phyloP scores from a whole-genome alignment of 2,113 vertebrate species.

The Misgurnus mizolepis region DNA sequence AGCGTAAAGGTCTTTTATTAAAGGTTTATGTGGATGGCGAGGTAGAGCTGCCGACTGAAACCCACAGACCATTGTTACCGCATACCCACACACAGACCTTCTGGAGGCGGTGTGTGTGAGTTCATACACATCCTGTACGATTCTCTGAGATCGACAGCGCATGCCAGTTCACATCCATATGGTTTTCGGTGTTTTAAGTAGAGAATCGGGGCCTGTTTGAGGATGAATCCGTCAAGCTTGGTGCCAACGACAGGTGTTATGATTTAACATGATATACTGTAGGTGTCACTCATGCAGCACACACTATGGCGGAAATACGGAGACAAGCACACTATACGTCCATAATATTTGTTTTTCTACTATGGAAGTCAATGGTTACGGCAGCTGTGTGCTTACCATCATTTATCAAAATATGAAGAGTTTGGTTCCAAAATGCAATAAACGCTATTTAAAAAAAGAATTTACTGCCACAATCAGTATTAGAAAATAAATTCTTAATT shows the following conservation, averaged over 20 bases:
- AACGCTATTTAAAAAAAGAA: too few species aligned
- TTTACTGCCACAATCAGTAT: too few species aligned
- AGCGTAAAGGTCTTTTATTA: constrained; percentile 78
- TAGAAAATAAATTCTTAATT: too few species aligned
- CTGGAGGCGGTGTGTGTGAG: constrained; percentile 44
- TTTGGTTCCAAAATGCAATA: too few species aligned
- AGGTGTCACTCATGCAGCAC: too few species aligned
- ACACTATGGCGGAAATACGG: too few species aligned
- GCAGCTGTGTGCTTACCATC: too few species aligned
- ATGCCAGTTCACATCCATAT: constrained; percentile 37
- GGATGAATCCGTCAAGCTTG: constrained; percentile 7
- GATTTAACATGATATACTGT: neutral
- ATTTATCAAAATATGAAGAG: too few species aligned
- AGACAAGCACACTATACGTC: too few species aligned
- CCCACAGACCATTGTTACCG: constrained; percentile 73
- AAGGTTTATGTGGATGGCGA: constrained; percentile 78
- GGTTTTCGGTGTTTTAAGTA: constrained; percentile 30
- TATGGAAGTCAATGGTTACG: too few species aligned
- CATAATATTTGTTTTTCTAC: too few species aligned
- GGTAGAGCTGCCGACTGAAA: constrained; percentile 68
- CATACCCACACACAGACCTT: constrained; percentile 64
- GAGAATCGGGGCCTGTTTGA: constrained; percentile 40
- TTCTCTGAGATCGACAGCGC: constrained; percentile 24
- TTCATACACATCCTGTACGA: constrained; percentile 40
- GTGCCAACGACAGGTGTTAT: neutral